Evolutionary conservation across 2,888 invertebrate genomes (phyloP).

Genomic region (Beris chalybata): DNA sequence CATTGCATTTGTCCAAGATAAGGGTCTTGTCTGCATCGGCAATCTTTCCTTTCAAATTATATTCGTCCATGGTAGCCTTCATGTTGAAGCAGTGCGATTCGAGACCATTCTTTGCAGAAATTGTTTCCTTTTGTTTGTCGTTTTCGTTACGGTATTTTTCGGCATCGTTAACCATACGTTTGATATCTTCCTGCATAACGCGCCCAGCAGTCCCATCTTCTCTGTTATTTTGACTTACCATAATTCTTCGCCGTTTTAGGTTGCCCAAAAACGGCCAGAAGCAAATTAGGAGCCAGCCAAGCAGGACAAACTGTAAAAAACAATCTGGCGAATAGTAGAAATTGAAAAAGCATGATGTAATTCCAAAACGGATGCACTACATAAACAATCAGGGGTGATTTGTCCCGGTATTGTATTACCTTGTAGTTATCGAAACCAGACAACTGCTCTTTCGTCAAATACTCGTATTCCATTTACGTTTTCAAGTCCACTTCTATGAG

Average conservation of each 20-base stretch:
- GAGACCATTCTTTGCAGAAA: constrained; percentile 81
- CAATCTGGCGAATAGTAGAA: not conserved
- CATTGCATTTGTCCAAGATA: constrained; percentile 85
- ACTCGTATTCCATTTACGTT: constrained; percentile 66
- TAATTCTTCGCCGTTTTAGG: no score
- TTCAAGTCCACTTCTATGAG: constrained; percentile 39
- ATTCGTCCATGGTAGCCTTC: constrained; percentile 95
- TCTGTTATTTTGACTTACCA: no score
- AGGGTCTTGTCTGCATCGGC: constrained; percentile 77
- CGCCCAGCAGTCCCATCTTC: constrained; percentile 95
- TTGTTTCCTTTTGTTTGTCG: constrained; percentile 81
- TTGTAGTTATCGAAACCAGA: constrained; percentile 94
- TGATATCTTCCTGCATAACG: constrained; percentile 90
- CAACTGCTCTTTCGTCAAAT: constrained; percentile 81
- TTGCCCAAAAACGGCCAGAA: constrained; percentile 97
- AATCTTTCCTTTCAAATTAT: constrained; percentile 91
- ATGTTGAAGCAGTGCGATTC: no score
- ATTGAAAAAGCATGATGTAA: constrained; percentile 69
- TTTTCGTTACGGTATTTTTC: constrained; percentile 87
- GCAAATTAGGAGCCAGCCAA: constrained; percentile 96
- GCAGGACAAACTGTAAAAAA: constrained; percentile 79
- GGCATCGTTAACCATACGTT: constrained; percentile 92
- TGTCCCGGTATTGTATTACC: constrained; percentile 83
- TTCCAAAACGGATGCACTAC: constrained; percentile 99
- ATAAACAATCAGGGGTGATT: constrained; percentile 95